Base-by-base conservation (phyloP, 2,888 invertebrate genomes). In the Tubiluchus corallicola region DNA sequence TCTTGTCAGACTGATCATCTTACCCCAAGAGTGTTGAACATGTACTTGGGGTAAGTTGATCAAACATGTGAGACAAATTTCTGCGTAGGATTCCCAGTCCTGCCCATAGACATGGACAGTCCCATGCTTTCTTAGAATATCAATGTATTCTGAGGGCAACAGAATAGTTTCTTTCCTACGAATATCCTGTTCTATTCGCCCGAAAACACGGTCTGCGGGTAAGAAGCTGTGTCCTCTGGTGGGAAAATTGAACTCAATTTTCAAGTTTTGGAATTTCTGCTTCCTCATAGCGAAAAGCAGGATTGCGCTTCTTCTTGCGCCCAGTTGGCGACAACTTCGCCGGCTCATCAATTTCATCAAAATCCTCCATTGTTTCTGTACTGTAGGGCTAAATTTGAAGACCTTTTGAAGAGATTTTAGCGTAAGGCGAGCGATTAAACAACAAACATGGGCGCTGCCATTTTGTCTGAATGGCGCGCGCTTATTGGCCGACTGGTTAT, bases 271-370 rank as follows among this genome's bases (percentile, higher is more conserved):
- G 29, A 9, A 29, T 29, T 29, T 29, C 29, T 29, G 29, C n/a
- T 29, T 29, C 29, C 29, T 29, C n/a, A n/a, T 29, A n/a, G 29
- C 29, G 29, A 9, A 29, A 29, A 29, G 29, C 29, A 29, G 29
- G 29, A 29, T 29, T 29, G 29, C n/a, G 9, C n/a, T n/a, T 29
- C 29, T 29, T 29, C 29, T 29, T 29, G 29, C 29, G 29, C 29
- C 29, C 29, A 29, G n/a, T n/a, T 29, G 29, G 29, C n/a, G 29
- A 29, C 9, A 29, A n/a, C 9, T 9, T 29, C 29, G n/a, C 29
- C n/a, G 29, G 29, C 29, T 29, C 29, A 29, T 29, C 29, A 29
- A 29, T 29, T 9, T 29, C 29, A n/a, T 29, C 29, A 29, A 29
- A 29, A n/a, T 29, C n/a, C 29, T 29, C 29, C 29, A 29, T 29